Percentiles rank a stretch among this genome's conserved stretches.
These are phyloP conservation scores for Siniperca scherzeri DNA, from an alignment of 2,797 vertebrate species.

Conservation along the genomic window DNA sequence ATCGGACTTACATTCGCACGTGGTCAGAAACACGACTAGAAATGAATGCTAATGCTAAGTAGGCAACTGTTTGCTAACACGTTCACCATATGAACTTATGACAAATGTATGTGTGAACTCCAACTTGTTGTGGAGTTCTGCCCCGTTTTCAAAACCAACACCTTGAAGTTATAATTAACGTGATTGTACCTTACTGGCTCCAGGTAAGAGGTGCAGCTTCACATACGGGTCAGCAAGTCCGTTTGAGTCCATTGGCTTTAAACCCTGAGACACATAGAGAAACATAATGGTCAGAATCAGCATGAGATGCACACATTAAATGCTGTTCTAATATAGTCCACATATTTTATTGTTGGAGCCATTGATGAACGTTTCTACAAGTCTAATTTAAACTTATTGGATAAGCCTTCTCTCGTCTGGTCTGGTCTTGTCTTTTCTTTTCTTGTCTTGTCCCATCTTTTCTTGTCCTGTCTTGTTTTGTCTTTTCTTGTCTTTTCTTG, in stretches of 20 bases:
- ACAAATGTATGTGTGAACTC: too few relatives aligned
- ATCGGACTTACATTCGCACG: too few relatives aligned
- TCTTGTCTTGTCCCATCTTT: background rate
- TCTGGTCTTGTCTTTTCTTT: background rate
- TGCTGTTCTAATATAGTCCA: background rate
- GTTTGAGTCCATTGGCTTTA: constrained; percentile 98
- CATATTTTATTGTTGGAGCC: background rate
- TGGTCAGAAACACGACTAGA: too few relatives aligned
- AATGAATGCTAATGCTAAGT: too few relatives aligned
- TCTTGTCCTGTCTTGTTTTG: background rate
- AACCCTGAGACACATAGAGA: constrained; percentile 83
- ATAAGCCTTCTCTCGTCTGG: background rate
- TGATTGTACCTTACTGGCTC: constrained; percentile 95
- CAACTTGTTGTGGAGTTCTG: too few relatives aligned
- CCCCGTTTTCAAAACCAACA: background rate
- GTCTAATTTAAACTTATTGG: background rate
- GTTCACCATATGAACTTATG: too few relatives aligned
- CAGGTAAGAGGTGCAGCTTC: constrained; percentile 95
- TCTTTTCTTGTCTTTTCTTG: too few relatives aligned
- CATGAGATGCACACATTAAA: background rate
- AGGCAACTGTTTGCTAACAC: too few relatives aligned
- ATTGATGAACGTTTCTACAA: background rate
- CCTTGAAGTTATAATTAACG: background rate
- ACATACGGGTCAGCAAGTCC: constrained; percentile 96
- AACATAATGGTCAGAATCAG: background rate